A percentile compares a stretch with the other conserved stretches of the same genome.
These are phyloP conservation scores for Drosophila prolongata DNA, from an alignment of 2,888 invertebrate species.

Conservation along the genomic window DNA sequence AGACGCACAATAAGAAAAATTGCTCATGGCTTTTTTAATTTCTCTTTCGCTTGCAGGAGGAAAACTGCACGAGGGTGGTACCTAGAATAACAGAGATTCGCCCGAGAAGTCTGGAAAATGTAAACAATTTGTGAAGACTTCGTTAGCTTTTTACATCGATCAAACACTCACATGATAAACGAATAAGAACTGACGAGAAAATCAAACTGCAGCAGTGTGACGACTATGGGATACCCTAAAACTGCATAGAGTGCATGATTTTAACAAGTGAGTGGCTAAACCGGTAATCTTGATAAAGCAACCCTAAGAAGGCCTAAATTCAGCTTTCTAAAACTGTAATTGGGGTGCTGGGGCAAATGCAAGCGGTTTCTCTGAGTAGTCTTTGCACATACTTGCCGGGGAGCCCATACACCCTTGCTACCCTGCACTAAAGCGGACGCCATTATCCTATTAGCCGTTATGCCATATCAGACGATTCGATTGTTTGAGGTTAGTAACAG, in stretches of 20 bases:
- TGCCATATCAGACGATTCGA: conserved; percentile 10
- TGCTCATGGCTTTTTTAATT: conserved; percentile 54
- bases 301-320: neutral
- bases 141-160: conserved; percentile 43
- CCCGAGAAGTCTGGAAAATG: conserved; percentile 39
- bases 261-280: conserved; percentile 46
- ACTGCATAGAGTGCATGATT: conserved; percentile 10
- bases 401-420: conserved; percentile 15
- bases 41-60: conserved; percentile 14
- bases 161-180: conserved; percentile 32
- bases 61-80: conserved; percentile 35
- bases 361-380: too few species aligned
- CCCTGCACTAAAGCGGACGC: conserved; percentile 26
- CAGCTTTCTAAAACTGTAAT: neutral
- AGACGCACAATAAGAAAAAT: conserved; percentile 45
- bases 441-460: conserved; percentile 31
- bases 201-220: conserved; percentile 9
- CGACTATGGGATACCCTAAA: conserved; percentile 38
- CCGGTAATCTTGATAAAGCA: neutral
- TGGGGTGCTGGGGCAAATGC: neutral
- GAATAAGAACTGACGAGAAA: conserved; percentile 28
- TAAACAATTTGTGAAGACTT: conserved; percentile 45
- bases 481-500: conserved; percentile 15
- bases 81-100: conserved; percentile 1
- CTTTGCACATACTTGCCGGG: neutral